These are phyloP conservation scores for Ammodytes dubius DNA, from an alignment of 2,113 vertebrate species.

Conservation along the genomic window DNA sequence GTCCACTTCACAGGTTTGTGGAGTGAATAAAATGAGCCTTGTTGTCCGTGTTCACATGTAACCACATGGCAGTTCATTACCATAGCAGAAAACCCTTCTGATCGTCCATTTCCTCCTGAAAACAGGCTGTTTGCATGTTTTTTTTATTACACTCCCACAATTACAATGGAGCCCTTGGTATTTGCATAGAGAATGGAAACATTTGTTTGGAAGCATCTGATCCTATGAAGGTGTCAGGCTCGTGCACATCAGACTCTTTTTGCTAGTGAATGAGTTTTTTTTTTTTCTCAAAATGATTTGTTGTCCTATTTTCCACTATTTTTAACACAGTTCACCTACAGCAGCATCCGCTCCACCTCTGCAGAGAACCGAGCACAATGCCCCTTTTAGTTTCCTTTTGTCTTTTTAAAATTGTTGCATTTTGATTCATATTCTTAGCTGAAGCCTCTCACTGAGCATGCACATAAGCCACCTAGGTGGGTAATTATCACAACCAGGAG, in stretches of 20 bases:
- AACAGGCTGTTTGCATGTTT: slow-evolving; percentile 58
- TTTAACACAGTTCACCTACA: slow-evolving; percentile 34
- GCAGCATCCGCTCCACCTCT: slow-evolving; percentile 9
- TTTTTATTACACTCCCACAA: slow-evolving; percentile 1
- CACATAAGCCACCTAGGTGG: slow-evolving; percentile 80
- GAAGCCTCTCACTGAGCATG: slow-evolving; percentile 68
- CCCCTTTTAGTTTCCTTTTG: slow-evolving; percentile 52
- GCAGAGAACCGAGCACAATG: slow-evolving; percentile 50
- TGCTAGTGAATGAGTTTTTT: slow-evolving; percentile 10
- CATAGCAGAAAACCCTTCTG: slow-evolving; percentile 62
- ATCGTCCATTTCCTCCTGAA: slow-evolving; percentile 62
- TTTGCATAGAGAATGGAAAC: slow-evolving; percentile 65
- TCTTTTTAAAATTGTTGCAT: slow-evolving; percentile 69
- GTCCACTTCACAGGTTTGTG: slow-evolving; percentile 75
- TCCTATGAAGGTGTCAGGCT: slow-evolving; percentile 1
- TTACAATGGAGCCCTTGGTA: slow-evolving; percentile 47
- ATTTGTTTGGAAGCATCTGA: slow-evolving; percentile 50
- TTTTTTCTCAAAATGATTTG: slow-evolving; percentile 48
- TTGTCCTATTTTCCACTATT: slow-evolving; percentile 36
- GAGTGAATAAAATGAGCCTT: slow-evolving; percentile 71
- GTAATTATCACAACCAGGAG: slow-evolving; percentile 83
- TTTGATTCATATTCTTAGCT: slow-evolving; percentile 74
- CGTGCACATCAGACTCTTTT: slow-evolving; percentile 11
- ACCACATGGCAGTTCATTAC: slow-evolving; percentile 59
- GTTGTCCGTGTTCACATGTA: slow-evolving; percentile 57